Evolutionary conservation across 2,888 invertebrate genomes (phyloP), one percentile per base, ranked within the genome.

Genomic region (Ferrisia virgata): DNA sequence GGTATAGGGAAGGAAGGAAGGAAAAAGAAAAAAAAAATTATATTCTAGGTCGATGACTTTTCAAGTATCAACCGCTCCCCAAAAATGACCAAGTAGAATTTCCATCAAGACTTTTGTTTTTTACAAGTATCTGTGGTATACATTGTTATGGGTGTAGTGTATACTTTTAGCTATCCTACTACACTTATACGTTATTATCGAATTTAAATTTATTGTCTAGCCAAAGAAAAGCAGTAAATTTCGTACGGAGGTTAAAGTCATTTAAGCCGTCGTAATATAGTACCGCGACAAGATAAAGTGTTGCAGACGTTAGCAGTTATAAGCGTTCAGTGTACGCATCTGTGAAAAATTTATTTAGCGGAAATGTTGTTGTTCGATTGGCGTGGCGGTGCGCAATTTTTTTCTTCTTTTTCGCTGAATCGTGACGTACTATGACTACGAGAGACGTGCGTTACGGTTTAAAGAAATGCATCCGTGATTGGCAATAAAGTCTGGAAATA

Each of bases 251-350:
- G 72, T 72, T 72, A 72, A 72, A 72, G 72, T 33, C 72, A 72
- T 72, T 72, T 72, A 72, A 72, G 72, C 72, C 72, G 72, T 72
- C 72, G 72, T 33, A 72, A 72, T 72, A 72, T 72, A 72, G 72
- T 18, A n/a, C 33, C 72, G n/a, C 28, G 33, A 33, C 6, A 72
- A 72, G 72, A 72, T 72, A 72, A 72, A 72, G 72, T 72, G 72
- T 33, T 72, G 72, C 72, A 72, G 72, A 72, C 72, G 72, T 72
- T 72, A 72, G 72, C 72, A 72, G 72, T 72, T 72, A 72, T 72
- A 33, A 72, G 33, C 72, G 33, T 72, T 72, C 33, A n/a, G n/a
- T 72, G 72, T 25, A 18, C 72, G 33, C 36, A 33, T 64, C 28
- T 31, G 72, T 33, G 72, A 72, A 72, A 72, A 72, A 72, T 72